Evolutionary conservation across 2,888 invertebrate species (phyloP).

Genomic region (Leptinotarsa juncta): DNA sequence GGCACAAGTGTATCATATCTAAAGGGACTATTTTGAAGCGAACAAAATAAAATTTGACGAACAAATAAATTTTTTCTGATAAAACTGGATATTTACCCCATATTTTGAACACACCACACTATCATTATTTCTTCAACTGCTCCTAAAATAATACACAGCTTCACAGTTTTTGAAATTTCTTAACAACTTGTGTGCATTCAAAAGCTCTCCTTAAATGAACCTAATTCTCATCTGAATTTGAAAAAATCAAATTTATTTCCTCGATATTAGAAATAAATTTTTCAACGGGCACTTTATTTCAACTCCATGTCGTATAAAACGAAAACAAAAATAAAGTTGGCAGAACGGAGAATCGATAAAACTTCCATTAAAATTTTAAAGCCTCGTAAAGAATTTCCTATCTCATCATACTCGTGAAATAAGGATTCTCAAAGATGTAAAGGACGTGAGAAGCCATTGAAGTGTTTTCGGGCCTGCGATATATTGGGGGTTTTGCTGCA

Average conservation of each 20-base stretch:
- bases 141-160: too few relatives aligned
- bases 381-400: slow-evolving; percentile 21
- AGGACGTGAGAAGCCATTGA: slow-evolving; percentile 19
- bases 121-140: too few relatives aligned
- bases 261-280: not conserved
- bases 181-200: not conserved
- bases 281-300: slow-evolving; percentile 11
- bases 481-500: slow-evolving; percentile 8
- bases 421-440: slow-evolving; percentile 16
- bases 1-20: too few relatives aligned
- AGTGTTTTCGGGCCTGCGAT: slow-evolving; percentile 15
- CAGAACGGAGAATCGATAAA: slow-evolving; percentile 18
- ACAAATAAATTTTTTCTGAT: too few relatives aligned
- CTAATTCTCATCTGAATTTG: not conserved
- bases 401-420: slow-evolving; percentile 21
- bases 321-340: slow-evolving; percentile 16
- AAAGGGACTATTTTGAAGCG: too few relatives aligned
- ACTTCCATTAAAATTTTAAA: slow-evolving; percentile 18
- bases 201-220: not conserved
- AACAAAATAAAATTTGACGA: too few relatives aligned
- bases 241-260: not conserved
- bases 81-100: too few relatives aligned
- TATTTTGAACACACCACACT: too few relatives aligned
- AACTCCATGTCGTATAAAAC: slow-evolving; percentile 12
- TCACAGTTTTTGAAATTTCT: too few relatives aligned